Conservation (phyloP, 1,140 invertebrate genomes). For the Caenorhabditis latens region DNA sequence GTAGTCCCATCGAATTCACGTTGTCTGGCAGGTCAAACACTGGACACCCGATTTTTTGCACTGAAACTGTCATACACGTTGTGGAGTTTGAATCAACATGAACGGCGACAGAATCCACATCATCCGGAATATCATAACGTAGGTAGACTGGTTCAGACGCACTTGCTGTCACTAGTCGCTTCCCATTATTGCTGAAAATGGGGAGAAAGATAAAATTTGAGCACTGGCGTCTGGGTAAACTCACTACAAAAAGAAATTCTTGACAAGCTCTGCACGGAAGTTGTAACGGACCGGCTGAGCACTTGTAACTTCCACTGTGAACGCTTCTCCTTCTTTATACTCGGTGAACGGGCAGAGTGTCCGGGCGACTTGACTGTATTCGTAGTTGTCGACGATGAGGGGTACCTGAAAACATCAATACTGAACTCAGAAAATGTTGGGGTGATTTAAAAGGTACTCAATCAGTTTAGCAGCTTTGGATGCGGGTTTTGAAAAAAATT, state of each 20-base stretch:
- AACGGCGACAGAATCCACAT: constrained; percentile 12
- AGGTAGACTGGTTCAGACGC: constrained; percentile 17
- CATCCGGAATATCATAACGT: constrained; percentile 24
- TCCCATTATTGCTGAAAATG: neutral
- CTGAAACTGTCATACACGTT: constrained; percentile 26
- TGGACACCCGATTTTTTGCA: constrained; percentile 39
- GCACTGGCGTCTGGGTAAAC: neutral
- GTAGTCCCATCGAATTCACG: constrained; percentile 32
- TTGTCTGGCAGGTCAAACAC: constrained; percentile 27
- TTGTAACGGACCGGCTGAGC: constrained; percentile 13
- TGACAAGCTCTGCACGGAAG: constrained; percentile 5
- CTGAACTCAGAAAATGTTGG: no score
- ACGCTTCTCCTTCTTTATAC: constrained; percentile 38
- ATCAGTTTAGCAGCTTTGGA: no score
- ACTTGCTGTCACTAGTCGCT: constrained; percentile 34
- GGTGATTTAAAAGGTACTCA: neutral
- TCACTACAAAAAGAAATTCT: constrained; percentile 16
- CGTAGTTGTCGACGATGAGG: constrained; percentile 20
- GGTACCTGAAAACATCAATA: neutral
- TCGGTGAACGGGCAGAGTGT: constrained; percentile 30
- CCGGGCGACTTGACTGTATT: constrained; percentile 28
- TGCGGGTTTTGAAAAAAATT: no score
- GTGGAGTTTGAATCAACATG: constrained; percentile 17
- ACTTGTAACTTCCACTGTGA: constrained; percentile 40
- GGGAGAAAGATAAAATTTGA: neutral